These are phyloP conservation scores for Bucorvus abyssinicus DNA, from an alignment of 2,797 vertebrate species.

Conservation along the genomic window DNA sequence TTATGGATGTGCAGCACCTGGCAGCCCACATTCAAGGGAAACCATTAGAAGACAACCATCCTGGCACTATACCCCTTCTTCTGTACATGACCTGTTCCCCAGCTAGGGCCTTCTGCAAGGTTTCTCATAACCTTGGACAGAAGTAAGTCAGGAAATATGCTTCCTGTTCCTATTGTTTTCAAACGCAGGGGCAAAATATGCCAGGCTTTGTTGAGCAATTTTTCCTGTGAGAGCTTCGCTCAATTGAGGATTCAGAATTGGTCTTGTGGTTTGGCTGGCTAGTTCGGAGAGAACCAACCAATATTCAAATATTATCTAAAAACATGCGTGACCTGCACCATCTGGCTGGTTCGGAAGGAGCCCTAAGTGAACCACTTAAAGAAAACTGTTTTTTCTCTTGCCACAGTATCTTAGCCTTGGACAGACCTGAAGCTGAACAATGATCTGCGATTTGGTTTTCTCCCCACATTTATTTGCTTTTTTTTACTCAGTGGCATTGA, in stretches of 20 bases:
- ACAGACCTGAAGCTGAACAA: background rate
- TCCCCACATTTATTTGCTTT: background rate
- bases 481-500: background rate
- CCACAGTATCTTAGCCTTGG: background rate
- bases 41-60: background rate
- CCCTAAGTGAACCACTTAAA: background rate
- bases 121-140: background rate
- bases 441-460: background rate
- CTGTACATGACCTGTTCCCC: background rate
- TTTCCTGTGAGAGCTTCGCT: slow-evolving; percentile 12
- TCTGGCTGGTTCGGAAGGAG: background rate
- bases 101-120: background rate
- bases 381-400: background rate
- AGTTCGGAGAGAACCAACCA: background rate
- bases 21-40: background rate
- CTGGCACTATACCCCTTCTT: fast-evolving
- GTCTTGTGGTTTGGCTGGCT: slow-evolving; percentile 28
- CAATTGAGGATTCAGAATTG: slow-evolving; percentile 33
- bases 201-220: slow-evolving; percentile 37
- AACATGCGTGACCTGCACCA: slow-evolving; percentile 12
- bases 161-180: background rate
- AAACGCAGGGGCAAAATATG: background rate
- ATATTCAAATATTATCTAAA: slow-evolving; percentile 19
- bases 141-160: background rate
- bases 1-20: background rate